Conservation (phyloP, 2,113 vertebrate genomes). For the Sterrhoptilus dennistouni region DNA sequence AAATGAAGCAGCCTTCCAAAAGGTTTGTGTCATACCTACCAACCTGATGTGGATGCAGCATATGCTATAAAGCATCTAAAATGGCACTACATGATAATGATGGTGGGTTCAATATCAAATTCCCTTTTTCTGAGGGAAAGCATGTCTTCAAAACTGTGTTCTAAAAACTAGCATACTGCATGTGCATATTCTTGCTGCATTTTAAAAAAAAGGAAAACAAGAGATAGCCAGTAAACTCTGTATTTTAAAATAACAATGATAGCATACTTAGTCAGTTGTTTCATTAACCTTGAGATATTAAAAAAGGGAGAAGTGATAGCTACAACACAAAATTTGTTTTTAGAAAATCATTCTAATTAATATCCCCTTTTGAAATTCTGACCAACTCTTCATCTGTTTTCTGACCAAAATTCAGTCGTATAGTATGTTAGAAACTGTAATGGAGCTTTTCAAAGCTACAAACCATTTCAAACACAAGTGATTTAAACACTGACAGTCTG, state of each 20-base stretch:
- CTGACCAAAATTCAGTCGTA: not conserved
- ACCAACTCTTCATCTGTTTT: not conserved
- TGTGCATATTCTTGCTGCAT: not conserved
- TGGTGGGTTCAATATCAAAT: not conserved
- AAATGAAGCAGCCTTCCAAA: not conserved
- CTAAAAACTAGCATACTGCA: not conserved
- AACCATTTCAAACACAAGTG: accelerated
- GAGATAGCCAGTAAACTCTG: not conserved
- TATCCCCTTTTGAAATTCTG: not conserved
- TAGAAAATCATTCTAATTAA: not conserved
- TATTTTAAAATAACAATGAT: not conserved
- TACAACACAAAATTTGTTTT: not conserved
- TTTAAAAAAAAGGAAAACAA: not conserved
- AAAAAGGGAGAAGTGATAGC: not conserved
- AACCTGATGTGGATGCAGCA: not conserved
- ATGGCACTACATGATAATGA: not conserved
- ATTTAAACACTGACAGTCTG: not conserved
- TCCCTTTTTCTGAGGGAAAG: not conserved
- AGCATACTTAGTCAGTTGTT: not conserved
- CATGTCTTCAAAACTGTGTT: not conserved
- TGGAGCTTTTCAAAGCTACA: not conserved
- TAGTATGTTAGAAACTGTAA: not conserved
- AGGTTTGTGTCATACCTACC: not conserved
- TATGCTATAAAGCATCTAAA: not conserved
- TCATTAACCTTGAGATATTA: not conserved